A percentile compares a stretch with the other conserved stretches of the same genome.
Conservation (phyloP, 2,797 vertebrate species). For the Nothura maculosa region DNA sequence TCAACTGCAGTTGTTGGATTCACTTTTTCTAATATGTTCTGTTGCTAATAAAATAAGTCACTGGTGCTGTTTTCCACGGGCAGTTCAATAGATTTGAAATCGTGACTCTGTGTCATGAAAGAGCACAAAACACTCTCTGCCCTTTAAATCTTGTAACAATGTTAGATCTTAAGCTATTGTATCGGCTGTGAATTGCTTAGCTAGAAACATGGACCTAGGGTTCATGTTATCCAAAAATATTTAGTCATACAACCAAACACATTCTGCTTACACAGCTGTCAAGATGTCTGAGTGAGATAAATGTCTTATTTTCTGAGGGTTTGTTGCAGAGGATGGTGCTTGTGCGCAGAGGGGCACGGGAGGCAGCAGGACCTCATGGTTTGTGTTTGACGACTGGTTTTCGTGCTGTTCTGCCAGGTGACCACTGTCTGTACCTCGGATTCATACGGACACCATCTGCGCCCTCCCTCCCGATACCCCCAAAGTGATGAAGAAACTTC, state of each 20-base stretch:
- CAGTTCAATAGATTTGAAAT: constrained; percentile 65
- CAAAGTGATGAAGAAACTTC: neutral
- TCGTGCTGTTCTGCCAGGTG: neutral
- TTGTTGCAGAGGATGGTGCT: neutral
- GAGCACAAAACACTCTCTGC: constrained; percentile 38
- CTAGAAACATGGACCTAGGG: neutral
- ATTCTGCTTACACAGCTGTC: neutral
- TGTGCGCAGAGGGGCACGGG: fast-evolving
- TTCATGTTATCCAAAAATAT: constrained; percentile 50
- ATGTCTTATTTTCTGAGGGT: neutral
- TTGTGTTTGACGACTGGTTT: neutral
- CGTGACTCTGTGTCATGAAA: constrained; percentile 11
- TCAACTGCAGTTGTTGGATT: constrained; percentile 60
- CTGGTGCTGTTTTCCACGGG: constrained; percentile 46
- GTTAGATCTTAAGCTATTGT: constrained; percentile 3
- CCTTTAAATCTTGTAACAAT: constrained; percentile 41
- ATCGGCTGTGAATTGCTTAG: neutral
- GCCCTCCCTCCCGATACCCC: neutral
- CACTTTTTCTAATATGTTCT: constrained; percentile 63
- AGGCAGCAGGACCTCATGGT: fast-evolving
- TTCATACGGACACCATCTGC: neutral
- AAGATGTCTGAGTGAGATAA: neutral
- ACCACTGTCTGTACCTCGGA: neutral
- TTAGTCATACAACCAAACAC: neutral
- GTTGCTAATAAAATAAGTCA: constrained; percentile 70